These are phyloP conservation scores for Harlomillsia oculata DNA, from an alignment of 1,140 invertebrate species.

Conservation along the genomic window DNA sequence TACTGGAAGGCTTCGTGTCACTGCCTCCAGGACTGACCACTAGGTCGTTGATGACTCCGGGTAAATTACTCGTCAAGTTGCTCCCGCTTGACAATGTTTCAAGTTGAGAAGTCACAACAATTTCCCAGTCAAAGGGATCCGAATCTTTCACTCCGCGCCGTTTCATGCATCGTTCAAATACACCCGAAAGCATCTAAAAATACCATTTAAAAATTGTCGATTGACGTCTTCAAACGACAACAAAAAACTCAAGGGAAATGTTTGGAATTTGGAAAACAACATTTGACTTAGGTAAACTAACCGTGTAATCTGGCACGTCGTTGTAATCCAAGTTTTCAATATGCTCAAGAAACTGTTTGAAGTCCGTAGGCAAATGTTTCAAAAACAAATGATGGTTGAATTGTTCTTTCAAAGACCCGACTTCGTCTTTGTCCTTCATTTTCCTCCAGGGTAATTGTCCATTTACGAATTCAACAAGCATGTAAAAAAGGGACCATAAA, in stretches of 20 bases:
- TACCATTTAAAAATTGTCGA: background rate
- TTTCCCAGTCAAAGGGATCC: conserved; percentile 96
- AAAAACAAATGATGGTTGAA: conserved; percentile 88
- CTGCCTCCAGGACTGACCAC: too few relatives aligned
- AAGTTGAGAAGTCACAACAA: too few relatives aligned
- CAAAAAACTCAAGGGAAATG: too few relatives aligned
- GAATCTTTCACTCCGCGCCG: conserved; percentile 74
- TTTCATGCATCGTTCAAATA: conserved; percentile 92
- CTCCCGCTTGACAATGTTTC: too few relatives aligned
- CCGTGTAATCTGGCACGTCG: conserved; percentile 84
- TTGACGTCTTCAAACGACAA: too few relatives aligned
- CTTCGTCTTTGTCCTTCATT: conserved; percentile 98
- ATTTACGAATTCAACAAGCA: conserved; percentile 98
- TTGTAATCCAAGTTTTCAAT: conserved; percentile 79
- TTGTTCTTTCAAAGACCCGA: conserved; percentile 93
- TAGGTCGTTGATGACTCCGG: too few relatives aligned
- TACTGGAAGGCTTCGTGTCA: conserved; percentile 39
- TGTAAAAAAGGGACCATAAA: conserved; percentile 97
- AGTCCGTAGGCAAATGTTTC: conserved; percentile 89
- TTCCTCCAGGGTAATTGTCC: conserved; percentile 98
- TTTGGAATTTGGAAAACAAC: too few relatives aligned
- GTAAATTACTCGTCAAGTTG: too few relatives aligned
- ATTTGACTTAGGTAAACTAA: too few relatives aligned
- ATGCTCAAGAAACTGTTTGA: conserved; percentile 89
- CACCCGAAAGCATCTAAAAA: conserved; percentile 61